Base-by-base conservation (phyloP, 1,140 invertebrate genomes). In the Drosophila watanabei region DNA sequence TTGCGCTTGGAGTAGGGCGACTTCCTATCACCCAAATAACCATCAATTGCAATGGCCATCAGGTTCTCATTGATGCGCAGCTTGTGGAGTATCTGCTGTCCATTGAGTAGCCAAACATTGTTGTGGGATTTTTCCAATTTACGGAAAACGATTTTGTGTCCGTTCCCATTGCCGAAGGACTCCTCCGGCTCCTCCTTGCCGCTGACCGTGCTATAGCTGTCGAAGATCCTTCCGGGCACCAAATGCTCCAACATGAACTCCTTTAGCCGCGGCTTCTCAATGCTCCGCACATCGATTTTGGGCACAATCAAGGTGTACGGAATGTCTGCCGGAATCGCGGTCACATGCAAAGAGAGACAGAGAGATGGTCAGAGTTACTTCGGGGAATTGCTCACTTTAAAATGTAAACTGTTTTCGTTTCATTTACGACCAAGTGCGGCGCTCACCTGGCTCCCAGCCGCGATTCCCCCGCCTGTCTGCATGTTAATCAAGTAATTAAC, bases 221-320 rank as follows among this genome's bases (percentile, higher is more conserved):
- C 94, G 64, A 94, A 94, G 48, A 94, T 92, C 68, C 93, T 93
- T 45, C 94, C 94, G 5, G 93, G 92, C 39, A 95, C 93, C 68
- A 95, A 93, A 84, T 95, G 95, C 62, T 95, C 94, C 69, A 95
- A 80, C 56, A 95, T 92, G 57, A 95, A 92, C 69, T 94, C 94
- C 79, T 94, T 95, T 6, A 95, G 81, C 18, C 89, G 93, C 30
- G 94, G 93, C 41, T 93, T 92, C 56, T 94, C 93, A 63, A 94
- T 93, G 20, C 85, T 93, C 16, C 93, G 94, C 57, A 94, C 93
- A 92, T 95, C 92, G 64, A 93, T 95, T 82, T 93, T 92, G 14
- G 95, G 95, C 58, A 95, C 94, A 73, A 95, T 93, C 73, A 95
- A 94, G 72, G 95, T 95, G 75, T 94, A 95, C 5, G 94, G 94